phyloP scores from a whole-genome alignment of 1,140 invertebrate genomes.

The Lycorma delicatula region DNA sequence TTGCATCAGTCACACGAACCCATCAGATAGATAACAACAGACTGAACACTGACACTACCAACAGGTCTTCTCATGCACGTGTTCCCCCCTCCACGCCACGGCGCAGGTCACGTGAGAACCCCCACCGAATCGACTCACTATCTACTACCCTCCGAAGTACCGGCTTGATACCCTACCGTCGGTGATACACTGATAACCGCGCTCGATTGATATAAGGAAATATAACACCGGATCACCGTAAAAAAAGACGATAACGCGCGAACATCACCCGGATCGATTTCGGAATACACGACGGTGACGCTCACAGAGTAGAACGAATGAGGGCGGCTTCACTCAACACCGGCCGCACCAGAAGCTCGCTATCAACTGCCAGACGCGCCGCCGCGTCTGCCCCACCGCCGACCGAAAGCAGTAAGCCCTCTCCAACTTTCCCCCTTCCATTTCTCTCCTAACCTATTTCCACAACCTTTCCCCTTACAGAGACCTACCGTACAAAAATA shows the following conservation, averaged over 20 bases:
- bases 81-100: not conserved
- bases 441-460: not conserved
- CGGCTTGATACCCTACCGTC: not conserved
- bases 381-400: not conserved
- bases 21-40: not conserved
- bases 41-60: conserved; percentile 5
- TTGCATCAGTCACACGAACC: conserved; percentile 33
- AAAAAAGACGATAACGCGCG: not conserved
- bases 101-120: not conserved
- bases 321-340: not conserved
- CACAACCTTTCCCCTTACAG: no score
- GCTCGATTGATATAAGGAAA: no score
- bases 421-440: not conserved
- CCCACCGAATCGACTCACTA: not conserved
- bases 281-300: not conserved
- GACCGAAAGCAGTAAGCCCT: not conserved
- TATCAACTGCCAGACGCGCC: not conserved
- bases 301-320: not conserved
- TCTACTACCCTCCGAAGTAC: no score
- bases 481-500: no score
- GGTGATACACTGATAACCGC: not conserved
- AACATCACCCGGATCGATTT: not conserved
- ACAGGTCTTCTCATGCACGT: not conserved
- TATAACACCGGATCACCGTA: no score
- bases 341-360: not conserved